Percentiles rank a stretch among this genome's conserved stretches.
These are phyloP conservation scores for Xestia ashworthii DNA, from an alignment of 2,888 invertebrate genomes.

Conservation along the genomic window DNA sequence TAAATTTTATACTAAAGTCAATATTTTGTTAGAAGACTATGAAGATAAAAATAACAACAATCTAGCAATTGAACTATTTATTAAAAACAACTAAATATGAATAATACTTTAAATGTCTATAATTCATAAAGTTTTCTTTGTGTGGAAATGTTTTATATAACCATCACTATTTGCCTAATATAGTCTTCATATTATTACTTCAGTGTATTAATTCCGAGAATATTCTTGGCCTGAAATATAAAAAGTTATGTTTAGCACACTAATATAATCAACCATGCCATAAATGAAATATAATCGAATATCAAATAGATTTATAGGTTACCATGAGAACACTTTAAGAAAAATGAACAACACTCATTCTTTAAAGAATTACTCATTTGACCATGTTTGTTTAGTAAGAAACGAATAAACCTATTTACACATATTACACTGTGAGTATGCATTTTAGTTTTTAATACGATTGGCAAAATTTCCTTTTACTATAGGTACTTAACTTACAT, in stretches of 20 bases:
- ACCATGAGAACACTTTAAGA: slow-evolving; percentile 7
- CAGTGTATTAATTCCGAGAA: slow-evolving; percentile 85
- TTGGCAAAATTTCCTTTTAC: background rate
- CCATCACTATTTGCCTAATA: slow-evolving; percentile 60
- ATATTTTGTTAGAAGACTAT: slow-evolving; percentile 72
- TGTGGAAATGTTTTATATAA: slow-evolving; percentile 55
- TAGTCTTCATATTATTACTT: slow-evolving; percentile 76
- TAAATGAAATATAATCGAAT: slow-evolving; percentile 25
- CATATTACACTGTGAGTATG: slow-evolving; percentile 10
- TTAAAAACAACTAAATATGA: slow-evolving; percentile 73
- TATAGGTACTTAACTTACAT: background rate
- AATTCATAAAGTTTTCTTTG: slow-evolving; percentile 49
- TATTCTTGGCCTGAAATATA: slow-evolving; percentile 86
- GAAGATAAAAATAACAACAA: slow-evolving; percentile 70
- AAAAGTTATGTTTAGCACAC: slow-evolving; percentile 43
- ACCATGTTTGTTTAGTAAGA: slow-evolving; percentile 36
- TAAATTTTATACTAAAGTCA: slow-evolving; percentile 79
- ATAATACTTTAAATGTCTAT: slow-evolving; percentile 57
- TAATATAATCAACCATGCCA: slow-evolving; percentile 14
- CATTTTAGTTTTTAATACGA: slow-evolving; percentile 14
- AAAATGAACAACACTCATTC: slow-evolving; percentile 1
- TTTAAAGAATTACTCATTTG: slow-evolving; percentile 12
- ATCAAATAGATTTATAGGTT: slow-evolving; percentile 15
- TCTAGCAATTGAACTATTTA: slow-evolving; percentile 82
- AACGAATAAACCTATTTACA: slow-evolving; percentile 60